These are phyloP conservation scores for Nymphicus hollandicus DNA, from an alignment of 2,113 vertebrate species.

Conservation along the genomic window DNA sequence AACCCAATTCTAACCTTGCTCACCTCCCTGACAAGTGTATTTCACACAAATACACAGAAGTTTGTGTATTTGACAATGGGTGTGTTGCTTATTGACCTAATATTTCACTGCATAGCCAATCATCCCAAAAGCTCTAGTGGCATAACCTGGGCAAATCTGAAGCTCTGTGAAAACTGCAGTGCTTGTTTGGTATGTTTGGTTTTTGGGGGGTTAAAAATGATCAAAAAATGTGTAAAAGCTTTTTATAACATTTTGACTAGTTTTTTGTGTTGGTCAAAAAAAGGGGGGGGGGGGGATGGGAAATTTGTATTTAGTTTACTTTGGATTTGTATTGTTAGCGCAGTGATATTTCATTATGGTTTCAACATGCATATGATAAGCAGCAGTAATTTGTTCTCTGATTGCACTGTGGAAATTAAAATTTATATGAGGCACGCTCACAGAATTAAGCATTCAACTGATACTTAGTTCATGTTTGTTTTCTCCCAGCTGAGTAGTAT, in stretches of 20 bases:
- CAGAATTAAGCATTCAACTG: background rate
- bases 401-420: background rate
- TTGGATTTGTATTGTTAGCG: background rate
- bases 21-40: background rate
- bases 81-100: background rate
- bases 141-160: background rate
- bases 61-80: background rate
- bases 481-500: background rate
- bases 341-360: background rate
- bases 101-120: background rate
- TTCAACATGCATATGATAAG: background rate
- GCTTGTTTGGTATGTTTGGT: too few relatives aligned
- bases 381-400: background rate
- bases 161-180: background rate
- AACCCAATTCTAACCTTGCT: background rate
- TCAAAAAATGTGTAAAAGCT: too few relatives aligned
- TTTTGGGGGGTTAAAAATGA: too few relatives aligned
- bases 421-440: background rate
- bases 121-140: background rate
- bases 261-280: background rate
- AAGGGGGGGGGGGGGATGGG: rapidly evolving
- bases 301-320: background rate
- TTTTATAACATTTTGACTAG: background rate
- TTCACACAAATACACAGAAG: background rate
- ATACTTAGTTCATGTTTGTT: background rate